phyloP scores from a whole-genome alignment of 2,797 vertebrate genomes.

The Morelia viridis region DNA sequence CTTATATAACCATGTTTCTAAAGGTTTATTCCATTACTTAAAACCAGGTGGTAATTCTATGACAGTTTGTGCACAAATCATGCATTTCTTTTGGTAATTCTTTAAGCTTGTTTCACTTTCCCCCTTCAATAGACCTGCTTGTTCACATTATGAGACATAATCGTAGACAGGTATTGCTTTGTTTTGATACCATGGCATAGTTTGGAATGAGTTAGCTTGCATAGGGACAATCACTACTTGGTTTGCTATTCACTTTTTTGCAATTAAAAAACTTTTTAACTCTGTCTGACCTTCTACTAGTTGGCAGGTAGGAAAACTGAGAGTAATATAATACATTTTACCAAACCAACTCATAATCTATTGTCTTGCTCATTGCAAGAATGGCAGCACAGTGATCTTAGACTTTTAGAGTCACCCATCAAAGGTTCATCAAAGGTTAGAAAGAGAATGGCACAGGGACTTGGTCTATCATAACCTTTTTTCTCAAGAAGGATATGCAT shows the following conservation, averaged over 20 bases:
- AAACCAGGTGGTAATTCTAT: neutral
- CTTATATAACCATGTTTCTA: neutral
- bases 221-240: neutral
- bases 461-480: neutral
- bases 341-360: neutral
- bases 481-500: neutral
- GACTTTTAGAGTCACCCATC: neutral
- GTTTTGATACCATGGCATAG: neutral
- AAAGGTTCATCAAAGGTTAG: neutral
- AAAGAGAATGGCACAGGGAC: neutral
- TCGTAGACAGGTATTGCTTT: neutral
- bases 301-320: neutral
- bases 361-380: neutral
- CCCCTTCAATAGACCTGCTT: neutral
- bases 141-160: slow-evolving; percentile 27
- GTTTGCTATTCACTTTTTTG: neutral
- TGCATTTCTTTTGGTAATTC: neutral
- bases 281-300: neutral
- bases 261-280: neutral
- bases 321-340: neutral
- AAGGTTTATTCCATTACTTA: neutral
- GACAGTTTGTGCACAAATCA: neutral
- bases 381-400: neutral
- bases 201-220: neutral
- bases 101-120: neutral